Evolutionary conservation across 2,888 invertebrate species (phyloP), one percentile per base, ranked within the genome.

Genomic region (Cepaea hortensis): DNA sequence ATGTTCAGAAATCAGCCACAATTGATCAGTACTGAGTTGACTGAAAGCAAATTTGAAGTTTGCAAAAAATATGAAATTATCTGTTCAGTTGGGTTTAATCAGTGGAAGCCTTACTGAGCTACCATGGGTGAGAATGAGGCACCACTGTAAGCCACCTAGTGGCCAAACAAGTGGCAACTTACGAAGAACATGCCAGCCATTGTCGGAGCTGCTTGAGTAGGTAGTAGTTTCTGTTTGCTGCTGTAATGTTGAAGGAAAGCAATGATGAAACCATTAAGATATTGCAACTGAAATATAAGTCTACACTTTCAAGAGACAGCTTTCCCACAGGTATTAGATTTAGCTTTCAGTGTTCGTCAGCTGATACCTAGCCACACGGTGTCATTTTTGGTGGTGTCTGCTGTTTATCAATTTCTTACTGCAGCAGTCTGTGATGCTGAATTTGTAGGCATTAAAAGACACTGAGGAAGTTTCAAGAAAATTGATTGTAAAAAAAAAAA

Each of bases 161-260:
- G 84, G 62, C 77, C 13, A 23, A 50, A 9, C 62, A 85, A 83
- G 82, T 70, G 79, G 80, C 55, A 81, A 90, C 90, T 90, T 90
- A 90, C 90, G 91, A 87, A 92, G 90, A 73, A 92, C 89, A 88
- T 91, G 91, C 92, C 92, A 93, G 55, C 93, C 93, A 89, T 92
- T 92, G 90, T 92, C 92, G 50, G 91, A 90, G 86, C 91, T 91
- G 89, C 91, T 92, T 88, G 55, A 75, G 72, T 76, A 77, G 15
- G 79, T 85, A n/a, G 75, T 84, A 79, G 77, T 79, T 79, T 68
- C 20, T 48, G 62, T 20, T 15, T 79, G 85, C 50, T 77, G 77
- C 50, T 77, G 77, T 20, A 5, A 23, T 48, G 35, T 23, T 85
- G 62, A 68, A 72, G n/a, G 77, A 81, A 75, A 62, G 68, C 35